Evolutionary conservation across 37 sponge, comb jelly and placozoan species (phyloP), one percentile per base, ranked within the genome.

Genomic region (Geodia barretti): DNA sequence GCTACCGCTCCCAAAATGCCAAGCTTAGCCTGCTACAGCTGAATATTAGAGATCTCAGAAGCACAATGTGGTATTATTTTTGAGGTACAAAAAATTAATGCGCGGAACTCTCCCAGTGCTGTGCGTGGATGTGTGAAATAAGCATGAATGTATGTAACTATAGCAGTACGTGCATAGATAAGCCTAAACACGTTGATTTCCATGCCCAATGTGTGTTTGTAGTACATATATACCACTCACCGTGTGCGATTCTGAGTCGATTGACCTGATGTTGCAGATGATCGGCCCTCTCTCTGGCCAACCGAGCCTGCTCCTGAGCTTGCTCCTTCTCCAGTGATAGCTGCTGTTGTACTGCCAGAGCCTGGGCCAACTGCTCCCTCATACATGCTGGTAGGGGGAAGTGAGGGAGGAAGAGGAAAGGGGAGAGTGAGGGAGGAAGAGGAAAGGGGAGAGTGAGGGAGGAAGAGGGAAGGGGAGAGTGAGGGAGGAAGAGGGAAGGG

Each of bases 351-450:
- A 63, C 41, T 35, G 82, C 70, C 47, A 82, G 72, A 3, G 82
- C 82, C n/a, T 85, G 75, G 3, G 87, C 66, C 29, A 89, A 70
- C 80, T 89, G 85, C 59, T 75, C 85, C 4, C 90, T 65, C 85
- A 89, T 89, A 38, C 84, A 81, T 25, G 84, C 89, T 79, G 68
- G 7, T 58, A 58, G 19, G 17, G 19, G 19, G 60, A 20, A 58
- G 17, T 19, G 19, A 11, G 17, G 19, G 17, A 58, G 17, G 19
- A 11, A 58, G 60, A 58, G 11, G 19, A 20, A 19, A 11, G 19
- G 11, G 19, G 19, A 19, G 11, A 58, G 60, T 58, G 60, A 19
- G 60, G 60, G 11, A 19, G 11, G 60, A 19, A 20, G 11, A 19
- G 11, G 60, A 58, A 19, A 20, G 60, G 60, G 60, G 19, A 19